phyloP scores from a whole-genome alignment of 2,797 vertebrate genomes.

The Simalia tracyae region DNA sequence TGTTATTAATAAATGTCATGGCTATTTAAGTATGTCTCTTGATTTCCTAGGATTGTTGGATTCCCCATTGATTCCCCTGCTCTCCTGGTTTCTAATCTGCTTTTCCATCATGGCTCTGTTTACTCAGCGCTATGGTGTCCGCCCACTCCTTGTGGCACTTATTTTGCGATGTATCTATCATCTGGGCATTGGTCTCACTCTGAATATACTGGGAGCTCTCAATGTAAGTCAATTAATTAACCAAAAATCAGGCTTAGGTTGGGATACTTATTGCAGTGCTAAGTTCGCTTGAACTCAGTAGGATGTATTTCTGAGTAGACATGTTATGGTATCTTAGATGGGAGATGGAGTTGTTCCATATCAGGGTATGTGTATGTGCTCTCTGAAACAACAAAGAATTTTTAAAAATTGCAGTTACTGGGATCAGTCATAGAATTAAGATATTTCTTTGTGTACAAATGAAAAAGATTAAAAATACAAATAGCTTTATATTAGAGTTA shows the following conservation, averaged over 20 bases:
- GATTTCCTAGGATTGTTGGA: conserved; percentile 81
- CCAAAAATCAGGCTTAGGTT: not conserved
- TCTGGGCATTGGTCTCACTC: conserved; percentile 91
- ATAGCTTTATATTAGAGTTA: not conserved
- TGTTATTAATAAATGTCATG: not conserved
- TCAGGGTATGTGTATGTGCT: not conserved
- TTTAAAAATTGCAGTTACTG: not conserved
- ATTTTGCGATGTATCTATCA: conserved; percentile 93
- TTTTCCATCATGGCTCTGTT: conserved; percentile 88
- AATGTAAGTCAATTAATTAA: conserved; percentile 79
- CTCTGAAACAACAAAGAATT: not conserved
- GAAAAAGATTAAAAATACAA: not conserved
- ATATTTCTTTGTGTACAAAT: not conserved
- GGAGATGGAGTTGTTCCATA: not conserved
- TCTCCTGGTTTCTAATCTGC: conserved; percentile 90
- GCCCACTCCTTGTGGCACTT: conserved; percentile 87
- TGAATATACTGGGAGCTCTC: conserved; percentile 87
- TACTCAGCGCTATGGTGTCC: conserved; percentile 86
- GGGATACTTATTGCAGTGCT: not conserved
- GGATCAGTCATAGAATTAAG: not conserved
- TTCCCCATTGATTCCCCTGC: conserved; percentile 84
- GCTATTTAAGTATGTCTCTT: not conserved
- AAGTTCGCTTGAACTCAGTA: not conserved
- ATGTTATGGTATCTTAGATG: not conserved
- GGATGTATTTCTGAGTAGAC: not conserved